Conservation (phyloP, 2,113 vertebrate species). For the Apus apus region DNA sequence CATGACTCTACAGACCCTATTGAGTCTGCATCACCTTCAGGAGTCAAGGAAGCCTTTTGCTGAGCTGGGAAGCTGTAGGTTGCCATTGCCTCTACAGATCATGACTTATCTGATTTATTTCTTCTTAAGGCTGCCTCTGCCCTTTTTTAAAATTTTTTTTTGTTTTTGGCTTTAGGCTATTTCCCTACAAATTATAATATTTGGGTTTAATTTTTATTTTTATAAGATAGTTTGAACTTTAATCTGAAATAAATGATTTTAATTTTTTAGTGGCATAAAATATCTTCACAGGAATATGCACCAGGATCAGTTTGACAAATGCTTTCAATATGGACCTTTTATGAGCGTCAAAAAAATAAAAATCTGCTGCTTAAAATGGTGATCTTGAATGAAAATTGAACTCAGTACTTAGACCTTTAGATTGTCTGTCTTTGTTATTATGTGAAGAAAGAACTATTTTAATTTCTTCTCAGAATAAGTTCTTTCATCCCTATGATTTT, state of each 20-base stretch:
- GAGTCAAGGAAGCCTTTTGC: not conserved
- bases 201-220: too few species aligned
- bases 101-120: not conserved
- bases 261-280: not conserved
- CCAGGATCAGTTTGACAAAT: not conserved
- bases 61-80: not conserved
- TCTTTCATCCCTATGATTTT: not conserved
- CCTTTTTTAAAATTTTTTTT: too few species aligned
- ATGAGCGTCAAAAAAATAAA: not conserved
- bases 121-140: not conserved
- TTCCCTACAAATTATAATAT: not conserved
- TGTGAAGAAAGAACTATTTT: not conserved
- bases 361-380: not conserved
- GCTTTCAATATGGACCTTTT: not conserved
- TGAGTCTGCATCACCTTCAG: not conserved
- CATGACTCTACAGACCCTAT: not conserved
- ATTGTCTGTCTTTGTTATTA: not conserved
- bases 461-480: not conserved
- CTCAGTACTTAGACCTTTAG: not conserved
- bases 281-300: not conserved
- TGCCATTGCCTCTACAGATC: not conserved
- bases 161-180: not conserved
- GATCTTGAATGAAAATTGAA: not conserved
- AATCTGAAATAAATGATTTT: not conserved
- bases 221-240: not conserved